Evolutionary conservation across 2,888 invertebrate species (phyloP), one percentile per base, ranked within the genome.

Genomic region (Noctua janthe): DNA sequence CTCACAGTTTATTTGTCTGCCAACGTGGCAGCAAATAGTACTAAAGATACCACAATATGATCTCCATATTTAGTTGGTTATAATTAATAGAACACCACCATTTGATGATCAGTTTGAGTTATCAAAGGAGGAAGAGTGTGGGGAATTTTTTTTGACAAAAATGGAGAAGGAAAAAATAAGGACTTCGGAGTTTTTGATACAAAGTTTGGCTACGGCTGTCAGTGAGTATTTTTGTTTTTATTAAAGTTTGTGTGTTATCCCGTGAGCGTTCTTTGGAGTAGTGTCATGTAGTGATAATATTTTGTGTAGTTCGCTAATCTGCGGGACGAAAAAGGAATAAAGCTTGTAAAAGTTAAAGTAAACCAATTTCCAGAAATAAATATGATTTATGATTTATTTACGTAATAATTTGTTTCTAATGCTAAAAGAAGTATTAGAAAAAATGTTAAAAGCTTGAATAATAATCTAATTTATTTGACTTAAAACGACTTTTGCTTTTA

Each of bases 141-240:
- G 71, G 82, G 2, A 71, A 20, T 29, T 70, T 23, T 47, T 59
- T 80, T 71, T 20, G 1, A 17, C 6, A 74, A 86, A 86, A 80
- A 94, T 94, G 93, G 88, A 84, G 29, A 81, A 80, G 0, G 91
- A 91, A 29, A 94, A 92, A 86, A 79, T 94, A 23, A 93, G 88
- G 82, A 82, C 86, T 2, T 89, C 92, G 0, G 94, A 94, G n/a
- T 90, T 95, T 74, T 75, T 94, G 11, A 89, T 94, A 76, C 95
- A 95, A 87, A 85, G 89, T 51, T 84, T 91, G 39, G 90, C 95
- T 3, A 92, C 95, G 0, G 66, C 92, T 23, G 87, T 92, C 81
- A 94, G 95, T 95, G 82, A 93, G 95, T 95, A 82, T 49, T 51
- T 73, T 43, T 76, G 29, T 66, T 56, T 83, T 83, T 56, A 23